These are phyloP conservation scores for Thymelicus acteon DNA, from an alignment of 2,888 invertebrate genomes.

Conservation along the genomic window DNA sequence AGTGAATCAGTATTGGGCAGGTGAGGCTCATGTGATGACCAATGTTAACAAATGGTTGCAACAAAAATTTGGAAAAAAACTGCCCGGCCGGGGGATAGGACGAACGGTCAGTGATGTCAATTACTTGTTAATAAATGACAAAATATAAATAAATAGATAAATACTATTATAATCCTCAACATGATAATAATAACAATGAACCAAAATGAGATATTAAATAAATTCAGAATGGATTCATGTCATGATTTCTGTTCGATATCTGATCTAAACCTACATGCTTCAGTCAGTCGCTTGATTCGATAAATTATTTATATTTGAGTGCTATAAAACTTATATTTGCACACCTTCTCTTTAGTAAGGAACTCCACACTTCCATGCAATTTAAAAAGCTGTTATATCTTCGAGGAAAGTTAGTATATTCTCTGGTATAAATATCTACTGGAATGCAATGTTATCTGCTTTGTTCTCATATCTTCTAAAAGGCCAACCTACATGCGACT, in stretches of 20 bases:
- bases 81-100: constrained; percentile 66
- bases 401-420: constrained; percentile 28
- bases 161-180: constrained; percentile 36
- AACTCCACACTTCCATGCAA: constrained; percentile 40
- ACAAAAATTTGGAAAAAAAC: constrained; percentile 62
- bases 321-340: constrained; percentile 18
- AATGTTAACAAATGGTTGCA: constrained; percentile 57
- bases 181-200: constrained; percentile 34
- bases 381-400: constrained; percentile 36
- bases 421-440: constrained; percentile 27
- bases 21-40: constrained; percentile 41
- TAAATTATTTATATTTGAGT: constrained; percentile 9
- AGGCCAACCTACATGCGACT: constrained; percentile 25
- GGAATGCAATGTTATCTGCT: constrained; percentile 25
- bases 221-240: constrained; percentile 23
- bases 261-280: constrained; percentile 33
- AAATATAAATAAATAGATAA: constrained; percentile 43
- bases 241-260: constrained; percentile 8
- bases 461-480: constrained; percentile 14
- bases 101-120: constrained; percentile 52
- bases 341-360: constrained; percentile 37
- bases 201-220: constrained; percentile 14
- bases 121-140: constrained; percentile 36
- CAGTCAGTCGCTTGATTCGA: constrained; percentile 36
- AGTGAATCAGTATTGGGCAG: constrained; percentile 16